A percentile compares a stretch with the other conserved stretches of the same genome.
These are phyloP conservation scores for Lasiommata megera DNA, from an alignment of 2,888 invertebrate species.

Conservation along the genomic window DNA sequence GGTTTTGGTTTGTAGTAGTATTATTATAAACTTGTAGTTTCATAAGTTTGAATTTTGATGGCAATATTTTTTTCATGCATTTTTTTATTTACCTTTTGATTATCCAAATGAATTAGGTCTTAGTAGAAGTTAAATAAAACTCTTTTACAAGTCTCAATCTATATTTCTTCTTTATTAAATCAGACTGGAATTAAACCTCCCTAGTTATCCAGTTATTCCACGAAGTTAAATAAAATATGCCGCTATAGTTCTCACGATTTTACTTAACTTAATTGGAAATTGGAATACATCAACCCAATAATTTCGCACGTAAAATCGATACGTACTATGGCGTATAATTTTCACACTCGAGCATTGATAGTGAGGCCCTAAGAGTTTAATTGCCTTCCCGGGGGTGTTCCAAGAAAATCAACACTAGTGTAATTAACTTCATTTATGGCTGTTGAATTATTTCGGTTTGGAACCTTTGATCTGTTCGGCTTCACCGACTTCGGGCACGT, in stretches of 20 bases:
- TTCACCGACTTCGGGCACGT: constrained; percentile 41
- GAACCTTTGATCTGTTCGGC: constrained; percentile 58
- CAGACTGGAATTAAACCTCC: too few species aligned
- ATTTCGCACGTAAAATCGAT: constrained; percentile 10
- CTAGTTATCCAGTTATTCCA: too few species aligned
- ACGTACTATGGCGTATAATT: constrained; percentile 36
- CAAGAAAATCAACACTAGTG: constrained; percentile 73
- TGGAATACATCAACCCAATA: constrained; percentile 1
- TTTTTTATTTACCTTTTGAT: too few species aligned
- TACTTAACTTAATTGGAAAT: constrained; percentile 3
- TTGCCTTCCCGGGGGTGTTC: constrained; percentile 62
- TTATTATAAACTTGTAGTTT: too few species aligned
- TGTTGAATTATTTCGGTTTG: constrained; percentile 55
- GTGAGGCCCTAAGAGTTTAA: constrained; percentile 59
- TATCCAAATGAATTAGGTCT: too few species aligned
- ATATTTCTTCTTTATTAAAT: too few species aligned
- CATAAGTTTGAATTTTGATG: too few species aligned
- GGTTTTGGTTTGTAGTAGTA: too few species aligned
- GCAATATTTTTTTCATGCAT: too few species aligned
- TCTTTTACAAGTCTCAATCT: too few species aligned
- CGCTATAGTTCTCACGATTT: neutral
- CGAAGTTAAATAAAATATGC: too few species aligned
- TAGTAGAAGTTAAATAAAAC: too few species aligned
- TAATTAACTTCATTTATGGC: constrained; percentile 77
- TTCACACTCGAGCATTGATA: constrained; percentile 48